These are phyloP conservation scores for Notolepis coatsorum DNA, from an alignment of 2,797 vertebrate species.

Conservation along the genomic window DNA sequence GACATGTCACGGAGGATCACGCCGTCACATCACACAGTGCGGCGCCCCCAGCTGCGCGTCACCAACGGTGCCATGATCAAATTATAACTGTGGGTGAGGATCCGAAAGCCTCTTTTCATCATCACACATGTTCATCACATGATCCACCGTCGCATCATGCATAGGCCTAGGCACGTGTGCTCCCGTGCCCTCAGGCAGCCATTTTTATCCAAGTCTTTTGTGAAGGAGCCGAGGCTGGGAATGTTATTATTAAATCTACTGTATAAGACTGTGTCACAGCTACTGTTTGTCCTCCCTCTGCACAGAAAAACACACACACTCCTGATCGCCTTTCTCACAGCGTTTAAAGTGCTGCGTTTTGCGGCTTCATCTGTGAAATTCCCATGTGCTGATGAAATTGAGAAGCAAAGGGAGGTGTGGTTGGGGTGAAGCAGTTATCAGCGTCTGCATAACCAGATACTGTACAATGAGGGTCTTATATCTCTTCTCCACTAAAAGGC, in stretches of 20 bases:
- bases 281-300: background rate
- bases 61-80: slow-evolving; percentile 72
- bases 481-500: slow-evolving; percentile 5
- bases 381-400: background rate
- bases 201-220: background rate
- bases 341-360: too few species aligned
- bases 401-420: background rate
- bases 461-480: slow-evolving; percentile 12
- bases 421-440: too few species aligned
- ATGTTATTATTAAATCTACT: background rate
- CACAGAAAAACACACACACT: slow-evolving; percentile 3
- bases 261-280: background rate
- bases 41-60: slow-evolving; percentile 64
- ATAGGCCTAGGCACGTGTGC: too few species aligned
- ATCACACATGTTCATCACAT: slow-evolving; percentile 4
- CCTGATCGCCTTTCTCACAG: too few species aligned
- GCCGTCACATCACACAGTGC: slow-evolving; percentile 55
- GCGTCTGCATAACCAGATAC: background rate
- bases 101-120: slow-evolving; percentile 4
- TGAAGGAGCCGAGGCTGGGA: background rate
- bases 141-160: background rate
- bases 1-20: slow-evolving; percentile 52
- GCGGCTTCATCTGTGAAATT: slow-evolving; percentile 17
- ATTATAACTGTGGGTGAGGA: slow-evolving; percentile 81
- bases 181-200: background rate